These are phyloP conservation scores for Cheirogaleus major DNA, from an alignment of 2,797 vertebrate genomes.

Conservation along the genomic window DNA sequence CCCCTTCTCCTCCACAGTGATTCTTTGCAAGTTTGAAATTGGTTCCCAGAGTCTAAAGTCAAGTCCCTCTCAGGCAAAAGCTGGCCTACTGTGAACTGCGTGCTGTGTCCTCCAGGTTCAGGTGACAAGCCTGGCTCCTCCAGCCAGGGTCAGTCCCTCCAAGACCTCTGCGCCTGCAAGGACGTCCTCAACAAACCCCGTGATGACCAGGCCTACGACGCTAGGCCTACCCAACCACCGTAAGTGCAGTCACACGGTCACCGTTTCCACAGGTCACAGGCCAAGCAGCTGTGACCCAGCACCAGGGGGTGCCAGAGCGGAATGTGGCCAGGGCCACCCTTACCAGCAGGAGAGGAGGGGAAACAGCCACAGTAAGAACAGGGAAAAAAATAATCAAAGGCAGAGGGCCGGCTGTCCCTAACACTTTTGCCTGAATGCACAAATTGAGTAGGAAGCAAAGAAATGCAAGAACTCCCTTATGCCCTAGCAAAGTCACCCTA, in stretches of 20 bases:
- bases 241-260: conserved; percentile 71
- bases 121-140: conserved; percentile 83
- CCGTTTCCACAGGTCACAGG: not conserved
- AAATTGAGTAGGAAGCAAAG: not conserved
- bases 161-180: not conserved
- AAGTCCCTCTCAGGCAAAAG: not conserved
- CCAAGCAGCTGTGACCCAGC: not conserved
- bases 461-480: not conserved
- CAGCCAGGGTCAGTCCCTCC: conserved; percentile 27
- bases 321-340: not conserved
- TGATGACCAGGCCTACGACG: conserved; percentile 30
- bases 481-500: conserved; percentile 71
- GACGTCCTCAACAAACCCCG: not conserved
- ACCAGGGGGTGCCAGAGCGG: not conserved
- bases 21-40: not conserved
- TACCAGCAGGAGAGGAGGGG: not conserved
- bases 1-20: not conserved
- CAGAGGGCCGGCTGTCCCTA: not conserved
- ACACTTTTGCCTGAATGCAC: not conserved
- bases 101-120: conserved; percentile 82
- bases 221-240: conserved; percentile 80
- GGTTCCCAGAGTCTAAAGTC: not conserved
- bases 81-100: not conserved
- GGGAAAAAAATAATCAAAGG: no score
- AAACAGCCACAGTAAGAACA: not conserved